Conservation (phyloP, 2,797 vertebrate genomes). For the Sciurus vulgaris region DNA sequence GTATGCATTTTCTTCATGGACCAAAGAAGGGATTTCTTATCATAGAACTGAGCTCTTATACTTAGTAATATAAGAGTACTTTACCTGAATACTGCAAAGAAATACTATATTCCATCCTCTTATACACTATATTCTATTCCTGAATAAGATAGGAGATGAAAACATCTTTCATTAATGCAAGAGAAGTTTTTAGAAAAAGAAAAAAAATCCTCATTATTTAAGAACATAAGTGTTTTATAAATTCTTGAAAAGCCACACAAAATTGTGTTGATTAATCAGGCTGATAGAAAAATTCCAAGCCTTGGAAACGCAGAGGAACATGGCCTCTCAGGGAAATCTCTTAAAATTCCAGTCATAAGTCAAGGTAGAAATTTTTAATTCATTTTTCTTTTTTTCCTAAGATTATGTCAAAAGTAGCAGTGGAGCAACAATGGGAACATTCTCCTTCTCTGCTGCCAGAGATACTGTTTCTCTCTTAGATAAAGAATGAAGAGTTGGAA, state of each 20-base stretch:
- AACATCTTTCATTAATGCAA: background rate
- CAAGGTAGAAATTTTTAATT: background rate
- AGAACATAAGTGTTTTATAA: background rate
- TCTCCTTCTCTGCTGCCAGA: rapidly evolving
- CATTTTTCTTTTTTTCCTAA: background rate
- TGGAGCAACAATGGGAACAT: background rate
- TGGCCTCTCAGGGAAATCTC: background rate
- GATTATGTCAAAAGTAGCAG: background rate
- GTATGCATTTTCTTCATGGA: background rate
- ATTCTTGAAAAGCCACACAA: background rate
- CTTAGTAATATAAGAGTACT: background rate
- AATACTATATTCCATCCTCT: rapidly evolving
- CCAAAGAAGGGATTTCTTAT: too few species aligned
- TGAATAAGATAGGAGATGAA: background rate
- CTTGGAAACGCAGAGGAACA: background rate
- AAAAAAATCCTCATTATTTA: background rate
- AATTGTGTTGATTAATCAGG: background rate
- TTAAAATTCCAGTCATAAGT: background rate
- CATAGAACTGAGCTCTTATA: background rate
- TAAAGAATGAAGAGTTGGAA: background rate
- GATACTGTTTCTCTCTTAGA: background rate
- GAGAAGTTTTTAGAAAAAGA: background rate
- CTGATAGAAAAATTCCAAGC: background rate
- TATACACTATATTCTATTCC: background rate
- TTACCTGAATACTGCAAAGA: background rate